phyloP scores from a whole-genome alignment of 1,140 invertebrate genomes.

The Leptoteleia sp. region DNA sequence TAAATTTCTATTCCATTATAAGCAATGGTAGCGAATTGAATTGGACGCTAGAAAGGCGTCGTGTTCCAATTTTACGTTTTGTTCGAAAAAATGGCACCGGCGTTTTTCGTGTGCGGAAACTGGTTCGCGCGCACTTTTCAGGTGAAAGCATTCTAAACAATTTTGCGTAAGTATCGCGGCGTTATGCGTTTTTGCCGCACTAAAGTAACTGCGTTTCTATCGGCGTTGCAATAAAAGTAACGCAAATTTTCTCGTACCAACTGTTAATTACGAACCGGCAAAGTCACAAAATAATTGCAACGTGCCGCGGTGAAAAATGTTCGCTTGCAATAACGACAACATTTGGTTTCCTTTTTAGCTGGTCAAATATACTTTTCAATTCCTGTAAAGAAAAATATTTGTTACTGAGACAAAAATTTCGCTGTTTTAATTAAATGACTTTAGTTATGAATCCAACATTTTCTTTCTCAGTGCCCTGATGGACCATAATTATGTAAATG shows the following conservation, averaged over 20 bases:
- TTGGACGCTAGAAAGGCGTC: constrained; percentile 30
- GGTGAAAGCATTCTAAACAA: constrained; percentile 51
- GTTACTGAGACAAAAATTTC: too few species aligned
- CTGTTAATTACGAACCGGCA: constrained; percentile 35
- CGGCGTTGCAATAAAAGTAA: constrained; percentile 29
- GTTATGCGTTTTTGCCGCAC: constrained; percentile 17
- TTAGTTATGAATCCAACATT: too few species aligned
- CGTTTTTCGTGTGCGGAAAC: constrained; percentile 41
- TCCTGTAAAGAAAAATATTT: too few species aligned
- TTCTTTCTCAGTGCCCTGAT: too few species aligned
- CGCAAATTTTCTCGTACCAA: constrained; percentile 29
- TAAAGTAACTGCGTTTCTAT: constrained; percentile 38
- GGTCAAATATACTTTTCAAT: too few species aligned
- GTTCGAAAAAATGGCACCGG: constrained; percentile 10
- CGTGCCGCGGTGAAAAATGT: too few species aligned
- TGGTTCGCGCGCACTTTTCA: constrained; percentile 40
- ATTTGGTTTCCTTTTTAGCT: too few species aligned
- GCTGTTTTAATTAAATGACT: too few species aligned
- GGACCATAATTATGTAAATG: too few species aligned
- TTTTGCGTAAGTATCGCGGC: constrained; percentile 45
- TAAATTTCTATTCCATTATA: constrained; percentile 9
- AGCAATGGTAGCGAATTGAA: constrained; percentile 5
- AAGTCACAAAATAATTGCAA: constrained; percentile 22
- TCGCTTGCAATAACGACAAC: too few species aligned
- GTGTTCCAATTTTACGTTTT: constrained; percentile 43